Evolutionary conservation across 2,888 invertebrate genomes (phyloP).

Genomic region (Lasioglossum villosulum): DNA sequence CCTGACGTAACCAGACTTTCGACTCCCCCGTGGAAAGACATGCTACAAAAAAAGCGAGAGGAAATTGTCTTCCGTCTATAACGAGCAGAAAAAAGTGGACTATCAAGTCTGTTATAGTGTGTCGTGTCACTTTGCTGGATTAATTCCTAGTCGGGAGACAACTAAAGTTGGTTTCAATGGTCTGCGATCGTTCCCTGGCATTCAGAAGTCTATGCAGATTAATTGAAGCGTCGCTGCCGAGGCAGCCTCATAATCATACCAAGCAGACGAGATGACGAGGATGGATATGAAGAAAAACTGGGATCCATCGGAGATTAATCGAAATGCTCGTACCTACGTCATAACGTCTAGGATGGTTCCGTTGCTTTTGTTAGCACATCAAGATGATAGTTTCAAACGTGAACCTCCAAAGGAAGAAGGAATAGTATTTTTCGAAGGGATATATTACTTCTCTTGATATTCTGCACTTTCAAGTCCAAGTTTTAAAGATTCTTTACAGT

Average conservation of each 20-base stretch:
- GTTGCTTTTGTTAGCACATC: slow-evolving; percentile 16
- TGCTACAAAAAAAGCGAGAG: slow-evolving; percentile 20
- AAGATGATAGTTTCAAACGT: background rate
- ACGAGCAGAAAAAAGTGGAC: slow-evolving; percentile 31
- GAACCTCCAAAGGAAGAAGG: background rate
- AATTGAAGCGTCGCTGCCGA: slow-evolving; percentile 56
- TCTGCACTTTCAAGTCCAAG: background rate
- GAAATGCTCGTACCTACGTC: slow-evolving; percentile 34
- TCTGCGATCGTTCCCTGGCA: slow-evolving; percentile 43
- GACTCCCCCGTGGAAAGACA: background rate
- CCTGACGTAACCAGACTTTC: background rate
- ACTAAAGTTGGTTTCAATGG: slow-evolving; percentile 55
- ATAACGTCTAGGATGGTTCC: slow-evolving; percentile 25
- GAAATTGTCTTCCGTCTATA: slow-evolving; percentile 22
- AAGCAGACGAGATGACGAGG: slow-evolving; percentile 50
- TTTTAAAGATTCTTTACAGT: background rate
- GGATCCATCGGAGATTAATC: slow-evolving; percentile 51
- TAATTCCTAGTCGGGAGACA: slow-evolving; percentile 57
- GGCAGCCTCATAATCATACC: slow-evolving; percentile 54
- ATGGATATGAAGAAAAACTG: slow-evolving; percentile 53
- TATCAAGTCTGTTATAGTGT: slow-evolving; percentile 28
- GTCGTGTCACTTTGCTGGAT: slow-evolving; percentile 59
- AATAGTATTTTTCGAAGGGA: background rate
- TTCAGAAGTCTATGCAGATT: slow-evolving; percentile 58
- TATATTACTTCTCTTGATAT: background rate